phyloP scores from a whole-genome alignment of 2,113 vertebrate genomes.

The Zootoca vivipara region DNA sequence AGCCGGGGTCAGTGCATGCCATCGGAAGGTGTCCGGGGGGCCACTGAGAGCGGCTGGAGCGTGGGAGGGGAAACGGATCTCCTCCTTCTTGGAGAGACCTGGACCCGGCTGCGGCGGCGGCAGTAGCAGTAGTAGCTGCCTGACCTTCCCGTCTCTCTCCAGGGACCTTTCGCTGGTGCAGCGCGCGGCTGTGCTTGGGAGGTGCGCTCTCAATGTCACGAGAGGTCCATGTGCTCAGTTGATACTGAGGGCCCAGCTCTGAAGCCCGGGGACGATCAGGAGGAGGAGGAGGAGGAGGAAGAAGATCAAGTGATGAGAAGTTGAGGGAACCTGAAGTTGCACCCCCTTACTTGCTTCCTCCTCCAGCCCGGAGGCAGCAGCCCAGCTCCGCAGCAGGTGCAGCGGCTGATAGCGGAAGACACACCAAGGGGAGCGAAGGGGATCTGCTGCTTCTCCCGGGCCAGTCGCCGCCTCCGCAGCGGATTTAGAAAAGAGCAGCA shows the following conservation, averaged over 20 bases:
- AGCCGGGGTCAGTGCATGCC: constrained; percentile 31
- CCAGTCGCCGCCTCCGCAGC: neutral
- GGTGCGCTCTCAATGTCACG: neutral
- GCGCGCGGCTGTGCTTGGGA: neutral
- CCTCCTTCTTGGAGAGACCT: neutral
- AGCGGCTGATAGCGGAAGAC: constrained; percentile 23
- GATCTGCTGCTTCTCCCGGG: neutral
- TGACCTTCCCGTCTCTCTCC: neutral
- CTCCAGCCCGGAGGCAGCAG: neutral
- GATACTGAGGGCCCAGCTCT: neutral
- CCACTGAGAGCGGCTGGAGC: neutral
- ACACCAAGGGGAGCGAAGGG: constrained; percentile 21
- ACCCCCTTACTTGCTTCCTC: neutral
- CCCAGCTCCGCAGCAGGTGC: constrained; percentile 30
- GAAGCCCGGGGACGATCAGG: neutral
- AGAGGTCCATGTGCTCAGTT: constrained; percentile 34
- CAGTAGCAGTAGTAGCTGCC: neutral
- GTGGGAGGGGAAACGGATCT: neutral
- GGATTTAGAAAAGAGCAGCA: no score
- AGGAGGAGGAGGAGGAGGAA: neutral
- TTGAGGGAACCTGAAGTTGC: constrained; percentile 51
- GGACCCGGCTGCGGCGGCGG: neutral
- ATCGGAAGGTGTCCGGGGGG: neutral
- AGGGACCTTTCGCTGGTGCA: neutral
- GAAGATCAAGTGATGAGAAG: constrained; percentile 56